A percentile compares a stretch with the other conserved stretches of the same genome.
These are phyloP conservation scores for Orthonevra nobilis DNA, from an alignment of 2,888 invertebrate genomes.

Conservation along the genomic window DNA sequence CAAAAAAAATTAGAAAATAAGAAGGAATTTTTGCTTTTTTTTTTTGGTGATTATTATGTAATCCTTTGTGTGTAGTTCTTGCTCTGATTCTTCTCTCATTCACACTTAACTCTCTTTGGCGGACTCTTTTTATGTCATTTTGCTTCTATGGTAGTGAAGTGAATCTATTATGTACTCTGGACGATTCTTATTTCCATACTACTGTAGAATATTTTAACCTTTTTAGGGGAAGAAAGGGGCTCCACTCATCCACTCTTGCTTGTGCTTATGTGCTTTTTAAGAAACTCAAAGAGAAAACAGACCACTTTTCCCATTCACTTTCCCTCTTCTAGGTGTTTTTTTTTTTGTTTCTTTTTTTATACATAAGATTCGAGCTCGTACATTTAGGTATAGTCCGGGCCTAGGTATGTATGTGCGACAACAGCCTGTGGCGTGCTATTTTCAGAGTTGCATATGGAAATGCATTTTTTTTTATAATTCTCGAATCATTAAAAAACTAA, in stretches of 20 bases:
- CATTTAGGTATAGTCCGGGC: neutral
- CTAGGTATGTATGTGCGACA: constrained; percentile 4
- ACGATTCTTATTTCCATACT: too few relatives aligned
- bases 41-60: constrained; percentile 57
- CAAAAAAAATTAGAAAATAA: constrained; percentile 5
- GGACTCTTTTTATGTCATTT: constrained; percentile 49
- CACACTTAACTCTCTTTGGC: constrained; percentile 56
- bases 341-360: constrained; percentile 40
- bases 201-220: too few relatives aligned
- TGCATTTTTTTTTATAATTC: constrained; percentile 30
- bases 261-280: neutral
- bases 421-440: constrained; percentile 46
- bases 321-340: constrained; percentile 56
- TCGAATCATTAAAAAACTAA: constrained; percentile 34
- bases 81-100: constrained; percentile 40
- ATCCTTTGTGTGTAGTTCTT: constrained; percentile 58
- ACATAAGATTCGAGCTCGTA: constrained; percentile 15
- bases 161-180: constrained; percentile 17
- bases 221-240: constrained; percentile 45
- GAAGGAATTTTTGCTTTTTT: too few relatives aligned
- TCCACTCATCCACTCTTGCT: constrained; percentile 41
- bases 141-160: neutral
- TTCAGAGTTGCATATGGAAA: constrained; percentile 54
- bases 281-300: constrained; percentile 44
- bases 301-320: constrained; percentile 47